Percentiles rank a stretch among this genome's conserved stretches.
These are phyloP conservation scores for Hipparchia sbordonii DNA, from an alignment of 2,888 invertebrate species.

Conservation along the genomic window DNA sequence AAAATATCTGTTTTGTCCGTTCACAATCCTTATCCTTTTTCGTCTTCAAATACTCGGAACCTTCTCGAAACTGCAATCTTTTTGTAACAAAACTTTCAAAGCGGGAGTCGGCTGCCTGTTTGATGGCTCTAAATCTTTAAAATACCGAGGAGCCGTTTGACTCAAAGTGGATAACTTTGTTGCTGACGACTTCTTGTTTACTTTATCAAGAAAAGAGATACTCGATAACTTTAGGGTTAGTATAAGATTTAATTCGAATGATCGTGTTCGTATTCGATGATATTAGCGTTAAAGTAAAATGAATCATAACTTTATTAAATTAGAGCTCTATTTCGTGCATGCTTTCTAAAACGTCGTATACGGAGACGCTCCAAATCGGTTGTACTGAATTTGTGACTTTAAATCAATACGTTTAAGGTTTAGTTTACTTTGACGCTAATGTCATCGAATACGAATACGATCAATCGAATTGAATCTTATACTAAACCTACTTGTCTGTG, in stretches of 20 bases:
- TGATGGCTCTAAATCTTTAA: slow-evolving; percentile 19
- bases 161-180: slow-evolving; percentile 16
- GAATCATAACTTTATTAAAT: too few species aligned
- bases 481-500: background rate
- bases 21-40: background rate
- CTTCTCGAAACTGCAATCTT: slow-evolving; percentile 8
- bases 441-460: too few species aligned
- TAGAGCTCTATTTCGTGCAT: too few species aligned
- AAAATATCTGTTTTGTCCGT: background rate
- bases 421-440: too few species aligned
- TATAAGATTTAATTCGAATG: too few species aligned
- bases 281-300: too few species aligned
- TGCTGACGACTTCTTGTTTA: slow-evolving; percentile 23
- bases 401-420: too few species aligned
- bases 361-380: too few species aligned
- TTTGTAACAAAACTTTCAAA: slow-evolving; percentile 4
- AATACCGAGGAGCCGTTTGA: slow-evolving; percentile 7
- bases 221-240: background rate
- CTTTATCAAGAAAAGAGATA: slow-evolving; percentile 18
- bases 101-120: background rate
- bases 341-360: too few species aligned
- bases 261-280: too few species aligned
- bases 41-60: background rate
- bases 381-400: too few species aligned
- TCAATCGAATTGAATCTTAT: too few species aligned